phyloP scores from a whole-genome alignment of 2,888 invertebrate genomes.

The Synergus japonicus region DNA sequence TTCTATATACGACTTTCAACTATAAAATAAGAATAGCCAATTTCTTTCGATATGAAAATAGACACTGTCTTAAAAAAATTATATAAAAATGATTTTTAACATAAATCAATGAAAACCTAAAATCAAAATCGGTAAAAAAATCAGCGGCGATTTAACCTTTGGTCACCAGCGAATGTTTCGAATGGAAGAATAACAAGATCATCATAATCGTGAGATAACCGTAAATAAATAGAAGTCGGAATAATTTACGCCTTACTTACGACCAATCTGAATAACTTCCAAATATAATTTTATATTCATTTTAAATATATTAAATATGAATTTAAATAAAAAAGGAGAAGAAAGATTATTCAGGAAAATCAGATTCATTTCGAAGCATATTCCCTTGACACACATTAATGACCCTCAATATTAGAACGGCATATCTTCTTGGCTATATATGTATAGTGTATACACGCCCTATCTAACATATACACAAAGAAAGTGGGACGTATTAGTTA shows the following conservation, averaged over 20 bases:
- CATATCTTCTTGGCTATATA: slow-evolving; percentile 8
- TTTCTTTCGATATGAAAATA: too few relatives aligned
- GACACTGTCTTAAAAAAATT: not conserved
- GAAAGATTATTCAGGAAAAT: not conserved
- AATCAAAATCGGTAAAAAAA: slow-evolving; percentile 1
- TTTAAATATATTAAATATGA: not conserved
- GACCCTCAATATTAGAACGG: slow-evolving; percentile 15
- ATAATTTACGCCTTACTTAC: slow-evolving; percentile 2
- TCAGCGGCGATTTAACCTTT: slow-evolving; percentile 9
- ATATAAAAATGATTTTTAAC: not conserved
- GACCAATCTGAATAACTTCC: not conserved
- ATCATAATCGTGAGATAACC: slow-evolving; percentile 32
- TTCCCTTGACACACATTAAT: slow-evolving; percentile 31
- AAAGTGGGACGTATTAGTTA: slow-evolving; percentile 23
- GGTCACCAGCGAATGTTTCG: slow-evolving; percentile 27
- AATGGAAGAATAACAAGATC: slow-evolving; percentile 30
- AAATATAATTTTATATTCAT: not conserved
- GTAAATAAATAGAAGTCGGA: slow-evolving; percentile 34
- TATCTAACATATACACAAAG: slow-evolving; percentile 26
- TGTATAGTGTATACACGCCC: not conserved
- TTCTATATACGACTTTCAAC: not conserved
- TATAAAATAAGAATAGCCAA: too few relatives aligned
- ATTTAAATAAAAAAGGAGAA: not conserved
- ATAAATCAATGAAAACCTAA: not conserved
- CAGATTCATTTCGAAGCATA: not conserved